These are phyloP conservation scores for Erebia aethiops DNA, from an alignment of 2,888 invertebrate species.

Conservation along the genomic window DNA sequence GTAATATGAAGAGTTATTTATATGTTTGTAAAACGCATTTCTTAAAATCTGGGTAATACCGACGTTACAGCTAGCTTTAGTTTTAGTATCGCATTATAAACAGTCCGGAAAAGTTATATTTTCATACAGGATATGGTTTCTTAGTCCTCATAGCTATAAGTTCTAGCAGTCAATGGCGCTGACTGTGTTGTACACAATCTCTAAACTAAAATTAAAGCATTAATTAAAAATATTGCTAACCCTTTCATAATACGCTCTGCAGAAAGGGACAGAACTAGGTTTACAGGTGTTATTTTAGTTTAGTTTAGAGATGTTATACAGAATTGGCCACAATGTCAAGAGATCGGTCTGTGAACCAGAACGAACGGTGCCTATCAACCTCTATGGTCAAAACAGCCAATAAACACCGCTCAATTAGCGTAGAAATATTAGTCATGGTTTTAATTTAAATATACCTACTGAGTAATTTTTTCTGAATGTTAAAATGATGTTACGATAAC, in stretches of 20 bases:
- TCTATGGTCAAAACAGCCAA: background rate
- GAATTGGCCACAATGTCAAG: background rate
- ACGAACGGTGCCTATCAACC: background rate
- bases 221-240: too few relatives aligned
- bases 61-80: background rate
- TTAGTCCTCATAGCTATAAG: background rate
- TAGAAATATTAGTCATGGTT: too few relatives aligned
- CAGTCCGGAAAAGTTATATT: background rate
- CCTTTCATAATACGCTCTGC: too few relatives aligned
- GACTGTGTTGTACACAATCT: too few relatives aligned
- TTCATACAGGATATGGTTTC: constrained; percentile 1
- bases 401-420: too few relatives aligned
- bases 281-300: too few relatives aligned
- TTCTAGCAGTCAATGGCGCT: too few relatives aligned
- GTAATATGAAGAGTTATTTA: too few relatives aligned
- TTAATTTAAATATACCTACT: background rate
- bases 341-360: background rate
- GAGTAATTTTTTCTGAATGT: background rate
- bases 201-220: too few relatives aligned
- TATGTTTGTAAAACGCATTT: background rate
- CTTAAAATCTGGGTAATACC: background rate
- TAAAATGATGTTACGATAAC: constrained; percentile 1
- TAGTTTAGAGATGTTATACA: too few relatives aligned
- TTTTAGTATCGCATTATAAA: background rate
- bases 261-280: too few relatives aligned